These are phyloP conservation scores for Cheilosia pagana DNA, from an alignment of 2,888 invertebrate genomes.

Conservation along the genomic window DNA sequence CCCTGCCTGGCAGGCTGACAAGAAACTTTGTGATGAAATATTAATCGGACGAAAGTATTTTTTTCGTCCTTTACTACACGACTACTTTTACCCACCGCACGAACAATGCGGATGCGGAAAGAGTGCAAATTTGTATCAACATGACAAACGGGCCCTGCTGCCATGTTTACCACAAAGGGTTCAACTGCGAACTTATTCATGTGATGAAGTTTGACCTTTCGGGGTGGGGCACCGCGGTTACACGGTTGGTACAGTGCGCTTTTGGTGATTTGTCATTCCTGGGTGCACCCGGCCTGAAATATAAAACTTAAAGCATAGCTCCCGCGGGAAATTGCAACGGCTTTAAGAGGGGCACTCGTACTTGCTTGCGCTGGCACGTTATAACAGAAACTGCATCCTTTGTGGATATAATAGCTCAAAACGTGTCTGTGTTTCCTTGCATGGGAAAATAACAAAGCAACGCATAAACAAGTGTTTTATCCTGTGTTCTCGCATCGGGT, in stretches of 20 bases:
- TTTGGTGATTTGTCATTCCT: slow-evolving; percentile 58
- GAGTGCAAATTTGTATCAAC: slow-evolving; percentile 67
- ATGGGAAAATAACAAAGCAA: slow-evolving; percentile 57
- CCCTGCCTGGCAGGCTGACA: slow-evolving; percentile 69
- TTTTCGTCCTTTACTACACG: slow-evolving; percentile 5
- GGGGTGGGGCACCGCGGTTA: not conserved
- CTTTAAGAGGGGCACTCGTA: slow-evolving; percentile 36
- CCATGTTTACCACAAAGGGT: slow-evolving; percentile 33
- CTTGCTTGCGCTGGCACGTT: not conserved
- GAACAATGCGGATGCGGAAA: slow-evolving; percentile 72
- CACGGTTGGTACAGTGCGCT: not conserved
- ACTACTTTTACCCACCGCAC: slow-evolving; percentile 39
- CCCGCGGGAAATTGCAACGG: slow-evolving; percentile 38
- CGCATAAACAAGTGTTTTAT: slow-evolving; percentile 70
- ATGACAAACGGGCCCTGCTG: slow-evolving; percentile 58
- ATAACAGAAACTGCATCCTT: slow-evolving; percentile 60
- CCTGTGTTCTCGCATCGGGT: slow-evolving; percentile 48
- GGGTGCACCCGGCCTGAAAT: slow-evolving; percentile 24
- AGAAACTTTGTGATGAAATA: slow-evolving; percentile 73
- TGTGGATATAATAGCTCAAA: slow-evolving; percentile 65
- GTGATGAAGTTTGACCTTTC: slow-evolving; percentile 64
- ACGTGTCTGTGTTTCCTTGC: slow-evolving; percentile 34
- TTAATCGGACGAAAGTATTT: slow-evolving; percentile 63
- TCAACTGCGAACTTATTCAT: slow-evolving; percentile 41
- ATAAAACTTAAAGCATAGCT: slow-evolving; percentile 44